Evolutionary conservation across 2,888 invertebrate genomes (phyloP).

Genomic region (Tinea semifulvella): DNA sequence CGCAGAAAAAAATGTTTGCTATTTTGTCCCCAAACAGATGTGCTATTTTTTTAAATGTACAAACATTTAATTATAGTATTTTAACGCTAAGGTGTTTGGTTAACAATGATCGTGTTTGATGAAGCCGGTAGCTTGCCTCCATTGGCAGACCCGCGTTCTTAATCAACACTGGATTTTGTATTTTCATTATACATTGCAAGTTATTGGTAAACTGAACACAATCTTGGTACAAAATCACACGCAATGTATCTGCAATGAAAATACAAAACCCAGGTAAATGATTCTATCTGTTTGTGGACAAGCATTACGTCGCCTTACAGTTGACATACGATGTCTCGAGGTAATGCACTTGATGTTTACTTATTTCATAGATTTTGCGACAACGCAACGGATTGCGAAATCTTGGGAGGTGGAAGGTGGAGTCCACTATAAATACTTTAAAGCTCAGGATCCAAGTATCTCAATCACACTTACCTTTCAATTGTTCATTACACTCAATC

Average conservation of each 20-base stretch:
- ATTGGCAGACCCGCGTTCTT: too few species aligned
- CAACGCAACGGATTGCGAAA: slow-evolving; percentile 52
- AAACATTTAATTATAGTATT: not conserved
- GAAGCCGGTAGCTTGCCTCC: not conserved
- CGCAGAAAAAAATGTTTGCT: too few species aligned
- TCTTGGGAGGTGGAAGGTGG: slow-evolving; percentile 46
- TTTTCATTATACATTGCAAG: too few species aligned
- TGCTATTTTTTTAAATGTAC: too few species aligned
- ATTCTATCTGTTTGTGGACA: slow-evolving; percentile 49
- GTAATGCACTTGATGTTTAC: slow-evolving; percentile 60
- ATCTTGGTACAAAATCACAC: too few species aligned
- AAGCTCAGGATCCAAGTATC: slow-evolving; percentile 9
- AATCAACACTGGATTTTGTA: too few species aligned
- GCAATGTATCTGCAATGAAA: too few species aligned
- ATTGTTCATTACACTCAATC: not conserved
- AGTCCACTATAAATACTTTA: slow-evolving; percentile 49
- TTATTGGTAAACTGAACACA: too few species aligned
- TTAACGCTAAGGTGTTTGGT: not conserved
- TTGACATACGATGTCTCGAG: slow-evolving; percentile 49
- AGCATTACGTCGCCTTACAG: slow-evolving; percentile 43
- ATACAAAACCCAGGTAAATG: too few species aligned
- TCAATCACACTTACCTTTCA: slow-evolving; percentile 3
- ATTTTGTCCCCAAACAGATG: too few species aligned
- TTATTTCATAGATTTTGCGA: slow-evolving; percentile 61
- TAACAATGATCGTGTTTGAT: not conserved